Evolutionary conservation across 2,888 invertebrate species (phyloP), one percentile per base, ranked within the genome.

Genomic region (Hecatera dysodea): DNA sequence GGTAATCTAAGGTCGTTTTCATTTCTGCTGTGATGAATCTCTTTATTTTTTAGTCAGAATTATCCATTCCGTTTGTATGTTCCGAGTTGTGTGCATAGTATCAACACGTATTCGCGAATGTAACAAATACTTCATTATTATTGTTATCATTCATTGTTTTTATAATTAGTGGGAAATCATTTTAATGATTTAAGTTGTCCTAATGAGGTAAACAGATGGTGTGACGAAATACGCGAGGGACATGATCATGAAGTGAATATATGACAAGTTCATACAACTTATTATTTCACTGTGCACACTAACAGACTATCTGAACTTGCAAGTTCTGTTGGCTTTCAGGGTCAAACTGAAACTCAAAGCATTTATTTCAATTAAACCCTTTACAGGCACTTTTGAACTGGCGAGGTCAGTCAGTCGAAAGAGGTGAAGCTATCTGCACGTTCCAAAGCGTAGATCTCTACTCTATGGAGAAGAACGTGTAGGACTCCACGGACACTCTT

Each of bases 171-270:
- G 24, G 7, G 22, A 22, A 52, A 48, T 33, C 27, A 17, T 57
- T 72, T 44, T 72, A 57, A 68, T 68, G 17, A 42, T 12, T 7
- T 44, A 8, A 46, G 11, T 46, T 11, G 3, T n/a, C 11, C n/a
- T 46, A 46, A 46, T 46, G 6, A 42, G 27, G 22, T 36, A 8
- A 52, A 3, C 22, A 24, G 15, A 29, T 27, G 15, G 17, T 27
- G 33, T 33, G n/a, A 27, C 12, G 15, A 44, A 11, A 33, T 17
- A 27, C 33, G 33, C 15, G 24, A 69, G 29, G 52, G 24, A 12
- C 9, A 39, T 17, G 12, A 33, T 33, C 55, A 55, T 7, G 33
- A 11, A n/a, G 7, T 55, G 1, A 33, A 12, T 22, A 7, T 27
- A 36, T 29, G 4, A 36, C 71, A 6, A 42, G 29, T 27, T 15